Percentiles rank a stretch among this genome's conserved stretches.
Conservation (phyloP, 1,140 invertebrate genomes). For the Drosophila erecta region DNA sequence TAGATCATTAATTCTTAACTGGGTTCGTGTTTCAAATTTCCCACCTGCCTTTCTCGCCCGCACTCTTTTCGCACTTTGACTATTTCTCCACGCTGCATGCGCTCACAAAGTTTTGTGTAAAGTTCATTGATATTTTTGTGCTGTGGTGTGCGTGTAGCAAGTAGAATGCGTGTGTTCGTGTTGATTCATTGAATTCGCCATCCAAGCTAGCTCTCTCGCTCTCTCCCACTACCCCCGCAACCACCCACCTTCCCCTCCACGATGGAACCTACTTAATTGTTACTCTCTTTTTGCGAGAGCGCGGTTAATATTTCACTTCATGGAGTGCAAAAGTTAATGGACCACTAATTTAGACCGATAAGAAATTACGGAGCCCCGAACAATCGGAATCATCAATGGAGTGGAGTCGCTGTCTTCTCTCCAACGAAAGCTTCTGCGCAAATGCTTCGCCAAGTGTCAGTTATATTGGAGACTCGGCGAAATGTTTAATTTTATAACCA, state of each 20-base stretch:
- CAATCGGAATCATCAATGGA: conserved; percentile 72
- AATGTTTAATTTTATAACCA: conserved; percentile 84
- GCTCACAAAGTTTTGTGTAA: conserved; percentile 71
- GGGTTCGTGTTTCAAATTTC: conserved; percentile 17
- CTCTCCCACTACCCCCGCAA: not conserved
- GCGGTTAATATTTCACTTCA: conserved; percentile 20
- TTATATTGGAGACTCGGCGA: conserved; percentile 72
- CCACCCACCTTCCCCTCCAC: not conserved
- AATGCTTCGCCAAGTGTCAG: conserved; percentile 27
- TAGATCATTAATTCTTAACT: not conserved
- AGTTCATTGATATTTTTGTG: conserved; percentile 84
- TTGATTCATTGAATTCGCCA: conserved; percentile 81
- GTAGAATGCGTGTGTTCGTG: conserved; percentile 56
- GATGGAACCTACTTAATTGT: not conserved
- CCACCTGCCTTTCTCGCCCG: conserved; percentile 32
- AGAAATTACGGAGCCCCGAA: conserved; percentile 35
- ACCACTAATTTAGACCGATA: conserved; percentile 30
- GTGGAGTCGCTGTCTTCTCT: conserved; percentile 51
- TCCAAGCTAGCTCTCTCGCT: conserved; percentile 57
- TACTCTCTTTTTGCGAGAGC: conserved; percentile 28
- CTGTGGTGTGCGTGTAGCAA: conserved; percentile 55
- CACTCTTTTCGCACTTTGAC: conserved; percentile 17
- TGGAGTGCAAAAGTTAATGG: conserved; percentile 60
- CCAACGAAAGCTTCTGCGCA: conserved; percentile 25
- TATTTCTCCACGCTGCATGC: conserved; percentile 52